These are phyloP conservation scores for Drosophila affinis DNA, from an alignment of 2,888 invertebrate genomes.

Conservation along the genomic window DNA sequence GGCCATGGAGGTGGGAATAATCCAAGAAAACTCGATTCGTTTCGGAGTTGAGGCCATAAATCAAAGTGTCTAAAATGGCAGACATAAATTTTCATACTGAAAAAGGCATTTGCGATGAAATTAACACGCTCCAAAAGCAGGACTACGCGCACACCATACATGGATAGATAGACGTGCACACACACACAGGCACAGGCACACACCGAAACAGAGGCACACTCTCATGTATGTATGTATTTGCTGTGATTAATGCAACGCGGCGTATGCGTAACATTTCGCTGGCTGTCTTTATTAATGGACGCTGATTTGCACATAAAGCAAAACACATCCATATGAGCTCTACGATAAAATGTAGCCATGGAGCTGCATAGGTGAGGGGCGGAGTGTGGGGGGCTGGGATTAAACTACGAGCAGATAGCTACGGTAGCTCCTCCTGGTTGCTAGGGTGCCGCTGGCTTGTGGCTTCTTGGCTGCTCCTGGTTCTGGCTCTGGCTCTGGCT, in stretches of 20 bases:
- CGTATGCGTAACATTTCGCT: constrained; percentile 60
- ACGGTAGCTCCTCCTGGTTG: constrained; percentile 2
- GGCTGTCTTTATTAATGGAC: constrained; percentile 70
- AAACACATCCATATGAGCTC: constrained; percentile 38
- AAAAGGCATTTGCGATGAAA: constrained; percentile 64
- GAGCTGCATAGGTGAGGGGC: not conserved
- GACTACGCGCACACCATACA: constrained; percentile 27
- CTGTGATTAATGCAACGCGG: constrained; percentile 68
- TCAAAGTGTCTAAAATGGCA: constrained; percentile 68
- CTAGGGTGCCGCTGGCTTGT: constrained; percentile 17
- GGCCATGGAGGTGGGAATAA: constrained; percentile 9
- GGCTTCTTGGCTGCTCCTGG: constrained; percentile 40
- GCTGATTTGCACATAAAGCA: constrained; percentile 68
- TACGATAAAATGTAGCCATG: constrained; percentile 32
- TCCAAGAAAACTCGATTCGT: constrained; percentile 28
- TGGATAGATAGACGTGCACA: not conserved
- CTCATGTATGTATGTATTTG: constrained; percentile 26
- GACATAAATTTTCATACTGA: constrained; percentile 64
- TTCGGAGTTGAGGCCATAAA: constrained; percentile 51
- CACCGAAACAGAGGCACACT: not conserved
- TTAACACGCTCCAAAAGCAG: constrained; percentile 56
- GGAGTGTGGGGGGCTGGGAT: constrained; percentile 21
- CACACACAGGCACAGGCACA: not conserved
- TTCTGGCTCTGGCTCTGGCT: not conserved
- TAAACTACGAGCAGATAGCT: constrained; percentile 38